Conservation (phyloP, 2,888 invertebrate genomes). For the Aradus depressus region DNA sequence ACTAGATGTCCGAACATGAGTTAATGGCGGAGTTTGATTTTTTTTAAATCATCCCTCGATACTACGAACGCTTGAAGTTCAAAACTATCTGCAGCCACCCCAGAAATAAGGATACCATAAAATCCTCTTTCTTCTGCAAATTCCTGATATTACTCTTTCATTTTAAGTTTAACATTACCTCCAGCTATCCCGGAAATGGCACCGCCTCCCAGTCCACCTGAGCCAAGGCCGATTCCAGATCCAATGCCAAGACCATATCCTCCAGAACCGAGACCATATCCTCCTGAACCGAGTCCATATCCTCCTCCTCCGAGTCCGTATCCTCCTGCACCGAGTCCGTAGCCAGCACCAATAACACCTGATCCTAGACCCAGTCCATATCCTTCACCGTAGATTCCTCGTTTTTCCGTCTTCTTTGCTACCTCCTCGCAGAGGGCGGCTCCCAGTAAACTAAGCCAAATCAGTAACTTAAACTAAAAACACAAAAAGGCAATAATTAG, state of each 20-base stretch:
- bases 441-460: constrained; percentile 5
- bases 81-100: too few relatives aligned
- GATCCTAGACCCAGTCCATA: constrained; percentile 8
- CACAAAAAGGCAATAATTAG: not conserved
- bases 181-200: too few relatives aligned
- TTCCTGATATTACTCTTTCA: too few relatives aligned
- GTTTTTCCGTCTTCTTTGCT: constrained; percentile 10
- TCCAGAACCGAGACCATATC: not conserved
- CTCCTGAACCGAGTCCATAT: constrained; percentile 4
- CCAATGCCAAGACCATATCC: not conserved
- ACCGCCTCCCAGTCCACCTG: too few relatives aligned
- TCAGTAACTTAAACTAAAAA: constrained; percentile 8
- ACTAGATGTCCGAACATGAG: too few relatives aligned
- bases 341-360: constrained; percentile 9
- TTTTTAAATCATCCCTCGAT: too few relatives aligned
- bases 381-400: constrained; percentile 11
- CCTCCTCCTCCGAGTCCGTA: constrained; percentile 10
- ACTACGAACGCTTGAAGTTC: too few relatives aligned
- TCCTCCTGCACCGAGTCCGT: constrained; percentile 13
- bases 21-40: too few relatives aligned
- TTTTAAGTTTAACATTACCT: too few relatives aligned
- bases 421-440: constrained; percentile 13
- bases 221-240: not conserved
- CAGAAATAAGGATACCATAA: too few relatives aligned
- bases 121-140: too few relatives aligned